Evolutionary conservation across 2,113 vertebrate species (phyloP), one percentile per base, ranked within the genome.

Genomic region (Myxocyprinus asiaticus): DNA sequence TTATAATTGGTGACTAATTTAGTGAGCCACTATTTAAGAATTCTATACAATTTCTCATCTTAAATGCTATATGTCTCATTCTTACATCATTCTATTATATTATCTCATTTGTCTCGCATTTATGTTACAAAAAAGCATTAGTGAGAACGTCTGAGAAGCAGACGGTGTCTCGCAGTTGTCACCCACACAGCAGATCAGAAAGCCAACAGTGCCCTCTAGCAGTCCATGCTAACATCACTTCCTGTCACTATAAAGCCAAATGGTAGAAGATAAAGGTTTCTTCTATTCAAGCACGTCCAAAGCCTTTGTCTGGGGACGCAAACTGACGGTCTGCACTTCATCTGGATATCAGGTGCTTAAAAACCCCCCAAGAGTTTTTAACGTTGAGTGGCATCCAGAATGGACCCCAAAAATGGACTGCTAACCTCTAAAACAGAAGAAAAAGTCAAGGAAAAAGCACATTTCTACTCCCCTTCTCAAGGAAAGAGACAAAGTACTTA

Each of bases 11-110:
- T 92, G 91, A 91, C 90, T 88, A 89, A 90, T 85, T 80, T 88
- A 85, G 86, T 86, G 88, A 90, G 90, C 86, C 91, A 92, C 91
- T 92, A 89, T 89, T 92, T 72, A 90, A 87, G 78, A 84, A 90
- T 89, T 91, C 89, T 90, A 91, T 90, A 92, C 87, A 92, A 83
- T 83, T 84, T 90, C n/a, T 84, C 61, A 88, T 83, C 85, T 90
- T 91, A 90, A 91, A 91, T 87, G 84, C 87, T 92, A 90, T 91
- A 89, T 84, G 89, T 79, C 51, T 87, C 87, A 90, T 91, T 88
- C 90, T 88, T 90, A 92, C 91, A 93, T 86, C 87, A 88, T 90
- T 89, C 90, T 89, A 90, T 92, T 92, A 94, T 93, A 92, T 93
- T 92, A 91, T 91, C 88, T 88, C 22, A 87, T 89, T 33, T 33